These are phyloP conservation scores for Cryptomyrus ogoouensis DNA, from an alignment of 2,113 vertebrate genomes.

Conservation along the genomic window DNA sequence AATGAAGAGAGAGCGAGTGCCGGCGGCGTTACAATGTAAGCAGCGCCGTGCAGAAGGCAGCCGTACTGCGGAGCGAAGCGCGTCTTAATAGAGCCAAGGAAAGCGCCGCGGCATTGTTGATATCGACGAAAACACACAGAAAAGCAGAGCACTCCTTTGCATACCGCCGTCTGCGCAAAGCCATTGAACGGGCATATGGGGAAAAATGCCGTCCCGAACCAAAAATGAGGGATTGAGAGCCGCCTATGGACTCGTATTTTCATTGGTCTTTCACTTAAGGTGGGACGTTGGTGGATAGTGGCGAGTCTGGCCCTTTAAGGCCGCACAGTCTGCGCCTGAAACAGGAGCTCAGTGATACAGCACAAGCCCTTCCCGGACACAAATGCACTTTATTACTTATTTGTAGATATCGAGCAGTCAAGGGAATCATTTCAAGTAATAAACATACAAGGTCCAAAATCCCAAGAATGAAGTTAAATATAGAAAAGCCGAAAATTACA, in stretches of 20 bases:
- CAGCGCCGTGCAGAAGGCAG: not conserved
- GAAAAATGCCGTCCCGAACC: not conserved
- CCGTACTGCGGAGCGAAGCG: not conserved
- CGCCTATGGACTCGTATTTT: not conserved
- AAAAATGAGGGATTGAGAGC: not conserved
- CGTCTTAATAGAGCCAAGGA: not conserved
- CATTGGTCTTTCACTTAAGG: slow-evolving; percentile 11
- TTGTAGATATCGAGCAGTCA: not conserved
- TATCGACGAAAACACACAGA: not conserved
- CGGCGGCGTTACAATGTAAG: not conserved
- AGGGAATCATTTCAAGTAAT: not conserved
- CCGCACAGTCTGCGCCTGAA: not conserved
- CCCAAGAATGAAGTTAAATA: not conserved
- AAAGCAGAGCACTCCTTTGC: slow-evolving; percentile 2
- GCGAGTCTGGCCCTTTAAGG: slow-evolving; percentile 3
- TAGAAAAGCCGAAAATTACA: not conserved
- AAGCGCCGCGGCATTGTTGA: not conserved
- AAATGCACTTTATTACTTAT: not conserved
- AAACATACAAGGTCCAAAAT: not conserved
- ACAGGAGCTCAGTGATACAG: not conserved
- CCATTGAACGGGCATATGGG: slow-evolving; percentile 10
- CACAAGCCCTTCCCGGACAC: not conserved
- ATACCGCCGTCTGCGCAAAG: slow-evolving; percentile 16
- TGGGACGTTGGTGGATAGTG: not conserved
- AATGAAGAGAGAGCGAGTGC: not conserved